Evolutionary conservation across 2,113 vertebrate genomes (phyloP), one percentile per base, ranked within the genome.

Genomic region (Aegypius monachus): DNA sequence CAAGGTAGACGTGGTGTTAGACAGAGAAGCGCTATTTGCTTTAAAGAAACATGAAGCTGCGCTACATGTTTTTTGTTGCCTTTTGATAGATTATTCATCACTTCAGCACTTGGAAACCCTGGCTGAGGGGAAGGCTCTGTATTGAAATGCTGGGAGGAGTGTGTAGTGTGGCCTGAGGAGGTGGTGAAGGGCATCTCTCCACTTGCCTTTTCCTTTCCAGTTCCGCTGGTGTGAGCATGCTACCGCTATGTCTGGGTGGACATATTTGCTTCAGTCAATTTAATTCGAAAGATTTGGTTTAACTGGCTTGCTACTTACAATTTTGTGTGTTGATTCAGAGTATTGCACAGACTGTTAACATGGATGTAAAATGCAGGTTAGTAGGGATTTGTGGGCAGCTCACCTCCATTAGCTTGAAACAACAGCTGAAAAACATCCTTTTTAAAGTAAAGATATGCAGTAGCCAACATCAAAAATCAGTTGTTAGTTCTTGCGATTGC

Each of bases 391-490:
- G 59, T 29, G 61, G 63, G 72, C 90, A 92, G 79, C 78, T 86
- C 58, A n/a, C 40, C 53, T 91, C 50, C 42, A 40, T 86, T 63
- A 72, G 66, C 73, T 75, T 86, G 79, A 77, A 96, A 58, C 48
- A 81, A 40, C 23, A 26, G 73, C 59, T 61, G 80, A 71, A 68
- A 63, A 84, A 12, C n/a, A 55, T 68, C 55, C 25, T 79, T 78
- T 95, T 84, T 36, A 77, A 71, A 26, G 38, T 74, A 17, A 62
- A 92, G 85, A 32, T 81, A 59, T 5, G 38, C n/a, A 63, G 84
- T 81, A 68, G 77, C 59, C 55, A 40, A 10, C 11, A 12, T 81
- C 26, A 88, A 66, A 63, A 43, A 90, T 81, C 63, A 67, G 63
- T n/a, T 34, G 27, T 75, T 86, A 43, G 63, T 23, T 85, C 74